Conservation (phyloP, 2,888 invertebrate genomes). For the Neoitamus cyanurus region DNA sequence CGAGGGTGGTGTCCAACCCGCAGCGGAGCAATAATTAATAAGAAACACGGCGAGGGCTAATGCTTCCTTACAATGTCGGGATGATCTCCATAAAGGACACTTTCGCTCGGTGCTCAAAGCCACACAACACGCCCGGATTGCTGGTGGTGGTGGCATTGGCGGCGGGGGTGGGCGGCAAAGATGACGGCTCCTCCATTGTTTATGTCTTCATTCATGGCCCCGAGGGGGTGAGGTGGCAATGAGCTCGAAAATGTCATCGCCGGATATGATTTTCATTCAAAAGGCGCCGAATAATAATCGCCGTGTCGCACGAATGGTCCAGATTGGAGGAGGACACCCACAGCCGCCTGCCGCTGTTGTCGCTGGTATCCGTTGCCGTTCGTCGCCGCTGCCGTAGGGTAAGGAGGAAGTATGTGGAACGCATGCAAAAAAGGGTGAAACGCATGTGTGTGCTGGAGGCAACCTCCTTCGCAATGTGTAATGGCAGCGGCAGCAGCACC, state of each 20-base stretch:
- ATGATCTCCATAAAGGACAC: conserved; percentile 12
- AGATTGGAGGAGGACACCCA: neutral
- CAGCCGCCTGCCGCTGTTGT: neutral
- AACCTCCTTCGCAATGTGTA: neutral
- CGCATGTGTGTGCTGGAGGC: conserved; percentile 8
- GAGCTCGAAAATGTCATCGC: conserved; percentile 45
- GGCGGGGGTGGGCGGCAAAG: neutral
- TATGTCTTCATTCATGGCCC: conserved; percentile 23
- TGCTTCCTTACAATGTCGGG: neutral
- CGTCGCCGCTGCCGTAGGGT: neutral
- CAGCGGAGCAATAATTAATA: conserved; percentile 35
- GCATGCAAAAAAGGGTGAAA: conserved; percentile 20
- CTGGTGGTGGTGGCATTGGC: neutral
- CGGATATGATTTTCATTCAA: conserved; percentile 45
- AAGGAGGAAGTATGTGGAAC: neutral
- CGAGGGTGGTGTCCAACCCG: conserved; percentile 29
- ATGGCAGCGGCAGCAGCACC: neutral
- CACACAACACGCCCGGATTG: neutral
- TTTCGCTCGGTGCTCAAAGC: neutral
- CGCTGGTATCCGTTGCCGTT: neutral
- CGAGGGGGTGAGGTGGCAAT: neutral
- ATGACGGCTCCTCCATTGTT: conserved; percentile 13
- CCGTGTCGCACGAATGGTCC: conserved; percentile 24
- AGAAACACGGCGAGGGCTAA: conserved; percentile 40
- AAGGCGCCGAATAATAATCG: conserved; percentile 44